These are phyloP conservation scores for Catostomus latipinnis DNA, from an alignment of 2,797 vertebrate genomes.

Conservation along the genomic window DNA sequence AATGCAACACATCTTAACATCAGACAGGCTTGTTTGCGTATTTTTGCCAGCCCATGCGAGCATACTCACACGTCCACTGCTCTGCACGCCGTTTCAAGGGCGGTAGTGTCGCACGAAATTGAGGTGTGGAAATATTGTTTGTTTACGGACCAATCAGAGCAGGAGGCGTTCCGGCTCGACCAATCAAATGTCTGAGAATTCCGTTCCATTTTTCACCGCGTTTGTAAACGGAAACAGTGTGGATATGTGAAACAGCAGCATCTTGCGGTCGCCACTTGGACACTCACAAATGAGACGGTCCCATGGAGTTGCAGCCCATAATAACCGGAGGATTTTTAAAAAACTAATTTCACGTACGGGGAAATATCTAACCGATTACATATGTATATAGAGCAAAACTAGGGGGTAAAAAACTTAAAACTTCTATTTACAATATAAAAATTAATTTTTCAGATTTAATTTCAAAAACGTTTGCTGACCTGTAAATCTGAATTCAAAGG, in stretches of 20 bases:
- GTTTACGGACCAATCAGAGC: conserved; percentile 47
- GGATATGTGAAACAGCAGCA: background rate
- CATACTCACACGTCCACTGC: conserved; percentile 39
- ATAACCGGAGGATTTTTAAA: too few relatives aligned
- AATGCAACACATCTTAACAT: conserved; percentile 6
- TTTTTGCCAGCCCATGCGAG: conserved; percentile 30
- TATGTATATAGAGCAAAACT: too few relatives aligned
- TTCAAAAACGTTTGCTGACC: too few relatives aligned
- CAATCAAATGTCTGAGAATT: conserved; percentile 27
- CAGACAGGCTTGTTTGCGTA: conserved; percentile 24
- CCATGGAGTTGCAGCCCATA: background rate
- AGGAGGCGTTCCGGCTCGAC: background rate
- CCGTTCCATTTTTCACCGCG: background rate
- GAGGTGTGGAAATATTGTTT: background rate
- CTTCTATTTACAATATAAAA: too few relatives aligned
- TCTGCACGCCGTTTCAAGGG: background rate
- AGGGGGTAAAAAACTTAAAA: too few relatives aligned
- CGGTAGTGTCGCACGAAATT: conserved; percentile 7
- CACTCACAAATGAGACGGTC: background rate
- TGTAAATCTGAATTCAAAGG: too few relatives aligned
- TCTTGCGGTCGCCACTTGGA: background rate
- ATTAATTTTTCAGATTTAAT: background rate
- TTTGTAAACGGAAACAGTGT: background rate
- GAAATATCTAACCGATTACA: too few relatives aligned
- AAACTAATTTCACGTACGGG: too few relatives aligned